Conservation (phyloP, 2,113 vertebrate species). For the Gadus macrocephalus region DNA sequence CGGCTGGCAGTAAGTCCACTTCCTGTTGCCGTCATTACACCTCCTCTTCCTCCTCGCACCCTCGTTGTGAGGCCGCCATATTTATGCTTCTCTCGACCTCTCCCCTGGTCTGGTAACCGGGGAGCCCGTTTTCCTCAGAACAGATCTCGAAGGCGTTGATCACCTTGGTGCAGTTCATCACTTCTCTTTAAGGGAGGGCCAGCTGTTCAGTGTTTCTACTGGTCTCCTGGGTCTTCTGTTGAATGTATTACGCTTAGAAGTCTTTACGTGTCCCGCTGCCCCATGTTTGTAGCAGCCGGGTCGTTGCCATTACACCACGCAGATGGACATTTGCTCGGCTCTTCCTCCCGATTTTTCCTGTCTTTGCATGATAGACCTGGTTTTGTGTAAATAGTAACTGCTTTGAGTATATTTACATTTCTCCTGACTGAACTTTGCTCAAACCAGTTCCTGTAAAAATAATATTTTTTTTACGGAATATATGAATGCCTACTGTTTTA, state of each 20-base stretch:
- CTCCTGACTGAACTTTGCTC: background rate
- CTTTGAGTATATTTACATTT: slow-evolving; percentile 1
- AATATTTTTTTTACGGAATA: background rate
- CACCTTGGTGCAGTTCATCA: too few relatives aligned
- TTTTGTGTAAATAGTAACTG: slow-evolving; percentile 19
- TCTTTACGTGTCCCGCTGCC: too few relatives aligned
- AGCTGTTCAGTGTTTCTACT: too few relatives aligned
- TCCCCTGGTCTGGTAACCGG: background rate
- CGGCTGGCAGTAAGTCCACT: slow-evolving; percentile 95
- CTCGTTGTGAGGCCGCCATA: too few relatives aligned
- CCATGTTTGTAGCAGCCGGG: too few relatives aligned
- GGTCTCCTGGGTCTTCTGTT: too few relatives aligned
- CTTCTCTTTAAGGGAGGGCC: too few relatives aligned
- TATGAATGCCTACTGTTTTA: background rate
- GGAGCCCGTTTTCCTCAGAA: background rate
- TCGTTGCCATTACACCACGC: too few relatives aligned
- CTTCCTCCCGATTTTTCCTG: slow-evolving; percentile 6
- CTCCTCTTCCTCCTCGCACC: slow-evolving; percentile 37
- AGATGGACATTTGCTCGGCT: too few relatives aligned
- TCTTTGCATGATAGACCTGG: slow-evolving; percentile 16
- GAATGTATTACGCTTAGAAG: too few relatives aligned
- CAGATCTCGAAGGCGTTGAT: background rate
- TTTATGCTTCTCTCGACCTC: too few relatives aligned
- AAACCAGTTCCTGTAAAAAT: background rate
- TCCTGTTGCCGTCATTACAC: slow-evolving; percentile 60